Percentiles rank a stretch among this genome's conserved stretches.
Evolutionary conservation across 2,888 invertebrate species (phyloP).

Genomic region (Pyrocoelia pectoralis): DNA sequence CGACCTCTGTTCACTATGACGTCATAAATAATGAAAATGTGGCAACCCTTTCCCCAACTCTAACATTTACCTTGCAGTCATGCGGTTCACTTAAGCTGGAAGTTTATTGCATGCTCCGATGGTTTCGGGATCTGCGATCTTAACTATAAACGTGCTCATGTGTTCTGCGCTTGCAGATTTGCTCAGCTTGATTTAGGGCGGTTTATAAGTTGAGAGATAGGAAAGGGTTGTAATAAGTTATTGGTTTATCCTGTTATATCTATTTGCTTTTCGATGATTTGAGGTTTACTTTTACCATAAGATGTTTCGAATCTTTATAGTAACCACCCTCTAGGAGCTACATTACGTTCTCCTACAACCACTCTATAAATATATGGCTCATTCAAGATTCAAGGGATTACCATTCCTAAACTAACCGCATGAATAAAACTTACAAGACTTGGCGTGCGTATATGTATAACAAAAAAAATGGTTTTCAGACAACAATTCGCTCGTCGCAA

Average conservation of each 20-base stretch:
- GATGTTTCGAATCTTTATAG: constrained; percentile 28
- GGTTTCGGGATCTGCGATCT: constrained; percentile 55
- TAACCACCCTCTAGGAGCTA: constrained; percentile 3
- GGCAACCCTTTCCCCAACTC: constrained; percentile 45
- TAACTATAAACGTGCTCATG: constrained; percentile 57
- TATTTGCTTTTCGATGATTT: constrained; percentile 56
- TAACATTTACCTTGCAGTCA: constrained; percentile 58
- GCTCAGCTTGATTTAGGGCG: constrained; percentile 56
- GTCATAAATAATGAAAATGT: constrained; percentile 54
- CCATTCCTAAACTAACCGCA: not conserved
- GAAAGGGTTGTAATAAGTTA: constrained; percentile 54
- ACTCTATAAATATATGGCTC: constrained; percentile 5
- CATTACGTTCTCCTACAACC: constrained; percentile 3
- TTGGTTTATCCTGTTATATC: constrained; percentile 56
- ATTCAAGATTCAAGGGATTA: constrained; percentile 11
- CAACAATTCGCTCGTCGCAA: not conserved
- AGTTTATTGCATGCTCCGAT: constrained; percentile 59
- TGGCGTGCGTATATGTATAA: not conserved
- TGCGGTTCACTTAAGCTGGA: constrained; percentile 59
- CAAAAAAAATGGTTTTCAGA: constrained; percentile 6
- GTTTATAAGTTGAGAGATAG: constrained; percentile 55
- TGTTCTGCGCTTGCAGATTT: constrained; percentile 56
- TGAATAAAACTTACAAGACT: not conserved
- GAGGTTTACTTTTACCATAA: constrained; percentile 35
- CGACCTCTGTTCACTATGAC: constrained; percentile 53